phyloP scores from a whole-genome alignment of 2,113 vertebrate genomes.

The Mixornis gularis region DNA sequence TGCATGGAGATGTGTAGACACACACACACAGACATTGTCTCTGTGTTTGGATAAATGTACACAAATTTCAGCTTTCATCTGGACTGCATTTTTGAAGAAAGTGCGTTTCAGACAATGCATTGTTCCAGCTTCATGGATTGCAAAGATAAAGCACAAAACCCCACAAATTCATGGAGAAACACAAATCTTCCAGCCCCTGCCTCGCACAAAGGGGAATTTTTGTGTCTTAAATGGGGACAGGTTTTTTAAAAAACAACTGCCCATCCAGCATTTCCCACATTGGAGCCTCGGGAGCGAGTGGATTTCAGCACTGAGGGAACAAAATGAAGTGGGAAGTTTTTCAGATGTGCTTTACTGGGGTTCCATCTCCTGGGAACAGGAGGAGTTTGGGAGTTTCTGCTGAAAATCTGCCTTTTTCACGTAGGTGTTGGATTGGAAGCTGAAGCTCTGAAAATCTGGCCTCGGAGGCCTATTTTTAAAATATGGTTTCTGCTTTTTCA shows the following conservation, averaged over 20 bases:
- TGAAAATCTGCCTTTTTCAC: conserved; percentile 48
- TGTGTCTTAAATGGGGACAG: background rate
- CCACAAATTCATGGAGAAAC: background rate
- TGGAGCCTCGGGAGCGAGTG: background rate
- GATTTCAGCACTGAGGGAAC: background rate
- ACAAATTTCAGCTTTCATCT: conserved; percentile 22
- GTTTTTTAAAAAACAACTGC: background rate
- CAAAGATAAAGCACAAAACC: background rate
- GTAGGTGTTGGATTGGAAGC: conserved; percentile 54
- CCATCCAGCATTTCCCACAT: background rate
- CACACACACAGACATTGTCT: background rate
- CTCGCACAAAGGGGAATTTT: background rate
- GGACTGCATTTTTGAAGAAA: conserved; percentile 20
- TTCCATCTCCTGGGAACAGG: conserved; percentile 15
- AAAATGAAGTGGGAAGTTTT: background rate
- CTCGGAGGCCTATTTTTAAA: conserved; percentile 46
- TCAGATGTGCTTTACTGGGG: background rate
- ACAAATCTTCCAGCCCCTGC: background rate
- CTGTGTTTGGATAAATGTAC: background rate
- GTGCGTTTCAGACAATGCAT: background rate
- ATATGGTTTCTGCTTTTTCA: conserved; percentile 55
- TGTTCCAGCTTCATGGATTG: background rate
- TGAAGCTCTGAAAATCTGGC: conserved; percentile 50
- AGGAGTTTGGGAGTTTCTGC: conserved; percentile 34
- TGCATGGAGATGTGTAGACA: background rate